These are phyloP conservation scores for Trachymyrmex septentrionalis DNA, from an alignment of 1,140 invertebrate species.

Conservation along the genomic window DNA sequence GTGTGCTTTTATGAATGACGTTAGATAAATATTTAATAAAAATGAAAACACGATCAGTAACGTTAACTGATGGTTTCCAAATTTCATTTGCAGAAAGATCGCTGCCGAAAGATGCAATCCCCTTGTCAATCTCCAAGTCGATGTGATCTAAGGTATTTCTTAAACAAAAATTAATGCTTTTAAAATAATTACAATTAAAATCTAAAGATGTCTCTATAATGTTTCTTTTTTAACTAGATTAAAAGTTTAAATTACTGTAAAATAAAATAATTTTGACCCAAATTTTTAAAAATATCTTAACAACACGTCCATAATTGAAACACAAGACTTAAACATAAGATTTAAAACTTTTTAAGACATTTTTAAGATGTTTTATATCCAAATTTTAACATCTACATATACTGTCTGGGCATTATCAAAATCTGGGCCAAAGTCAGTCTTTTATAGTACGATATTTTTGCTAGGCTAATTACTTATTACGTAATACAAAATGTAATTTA, in stretches of 20 bases:
- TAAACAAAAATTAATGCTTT: neutral
- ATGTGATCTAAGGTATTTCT: slow-evolving; percentile 72
- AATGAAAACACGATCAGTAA: slow-evolving; percentile 72
- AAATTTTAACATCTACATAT: no score
- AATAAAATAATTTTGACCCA: no score
- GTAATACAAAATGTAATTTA: neutral
- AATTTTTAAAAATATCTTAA: no score
- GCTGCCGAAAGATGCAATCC: slow-evolving; percentile 69
- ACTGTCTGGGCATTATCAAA: no score
- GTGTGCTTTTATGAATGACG: slow-evolving; percentile 73
- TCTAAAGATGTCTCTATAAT: neutral
- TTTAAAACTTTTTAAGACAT: no score
- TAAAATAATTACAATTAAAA: slow-evolving; percentile 14
- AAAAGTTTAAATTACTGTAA: neutral
- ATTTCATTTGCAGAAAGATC: slow-evolving; percentile 69
- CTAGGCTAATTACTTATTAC: neutral
- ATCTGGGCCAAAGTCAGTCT: no score
- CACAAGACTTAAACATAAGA: no score
- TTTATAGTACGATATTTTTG: neutral
- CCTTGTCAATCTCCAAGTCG: slow-evolving; percentile 80
- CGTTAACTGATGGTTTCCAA: slow-evolving; percentile 67
- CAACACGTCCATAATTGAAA: no score
- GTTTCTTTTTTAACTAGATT: neutral
- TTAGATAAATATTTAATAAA: slow-evolving; percentile 78
- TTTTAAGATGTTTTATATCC: no score